These are phyloP conservation scores for Hydriomena furcata DNA, from an alignment of 2,888 invertebrate species.

Conservation along the genomic window DNA sequence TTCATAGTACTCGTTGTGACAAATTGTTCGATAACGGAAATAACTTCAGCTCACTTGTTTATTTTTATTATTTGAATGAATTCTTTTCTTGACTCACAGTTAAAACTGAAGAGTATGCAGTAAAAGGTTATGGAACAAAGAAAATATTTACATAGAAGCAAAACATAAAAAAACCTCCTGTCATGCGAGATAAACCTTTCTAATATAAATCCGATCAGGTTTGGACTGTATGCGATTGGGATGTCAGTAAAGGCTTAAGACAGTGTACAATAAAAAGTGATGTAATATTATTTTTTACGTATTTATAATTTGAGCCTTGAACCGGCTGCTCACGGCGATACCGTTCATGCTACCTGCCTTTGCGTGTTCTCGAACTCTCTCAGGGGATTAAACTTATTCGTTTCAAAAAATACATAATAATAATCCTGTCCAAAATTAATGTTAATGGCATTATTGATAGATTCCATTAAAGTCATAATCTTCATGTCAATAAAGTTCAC, in stretches of 20 bases:
- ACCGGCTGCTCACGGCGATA: constrained; percentile 34
- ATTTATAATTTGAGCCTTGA: constrained; percentile 27
- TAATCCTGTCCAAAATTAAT: constrained; percentile 58
- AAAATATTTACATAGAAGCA: too few relatives aligned
- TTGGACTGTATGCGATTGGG: constrained; percentile 10
- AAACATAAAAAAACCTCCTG: too few relatives aligned
- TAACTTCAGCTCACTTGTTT: too few relatives aligned
- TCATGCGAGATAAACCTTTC: neutral
- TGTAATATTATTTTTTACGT: constrained; percentile 26
- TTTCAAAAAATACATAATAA: constrained; percentile 61
- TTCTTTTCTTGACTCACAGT: too few relatives aligned
- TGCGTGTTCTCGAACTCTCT: constrained; percentile 64
- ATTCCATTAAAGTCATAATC: constrained; percentile 63
- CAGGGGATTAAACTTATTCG: constrained; percentile 67
- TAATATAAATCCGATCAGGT: constrained; percentile 13
- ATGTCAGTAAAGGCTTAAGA: constrained; percentile 21
- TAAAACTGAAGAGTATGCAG: too few relatives aligned
- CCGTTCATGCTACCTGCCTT: constrained; percentile 52
- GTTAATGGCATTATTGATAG: constrained; percentile 66
- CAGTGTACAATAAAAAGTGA: constrained; percentile 25
- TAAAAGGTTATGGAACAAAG: too few relatives aligned
- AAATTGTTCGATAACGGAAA: too few relatives aligned
- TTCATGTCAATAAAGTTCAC: constrained; percentile 65
- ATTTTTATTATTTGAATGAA: too few relatives aligned
- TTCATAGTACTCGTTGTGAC: too few relatives aligned